A percentile compares a stretch with the other conserved stretches of the same genome.
Evolutionary conservation across 1,140 invertebrate genomes (phyloP).

Genomic region (Drosophila lowei): DNA sequence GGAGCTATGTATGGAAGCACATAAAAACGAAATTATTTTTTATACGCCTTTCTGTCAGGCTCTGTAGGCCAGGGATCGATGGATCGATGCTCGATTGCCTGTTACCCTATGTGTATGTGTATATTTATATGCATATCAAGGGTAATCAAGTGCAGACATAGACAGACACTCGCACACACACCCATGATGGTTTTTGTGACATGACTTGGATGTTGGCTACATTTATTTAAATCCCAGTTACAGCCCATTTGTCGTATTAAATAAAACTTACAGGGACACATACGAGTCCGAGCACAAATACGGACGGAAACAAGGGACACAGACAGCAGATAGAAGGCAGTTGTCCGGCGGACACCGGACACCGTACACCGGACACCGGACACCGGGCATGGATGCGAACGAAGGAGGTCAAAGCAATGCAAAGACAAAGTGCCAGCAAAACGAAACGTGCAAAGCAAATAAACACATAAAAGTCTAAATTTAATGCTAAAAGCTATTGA

Average conservation of each 20-base stretch:
- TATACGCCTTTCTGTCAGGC: constrained; percentile 12
- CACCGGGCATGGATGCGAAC: background rate
- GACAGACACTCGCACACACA: background rate
- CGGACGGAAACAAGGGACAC: constrained; percentile 26
- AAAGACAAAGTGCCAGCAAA: constrained; percentile 64
- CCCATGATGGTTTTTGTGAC: constrained; percentile 18
- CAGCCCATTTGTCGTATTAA: constrained; percentile 77
- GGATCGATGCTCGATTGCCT: constrained; percentile 45
- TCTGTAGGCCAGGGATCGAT: constrained; percentile 26
- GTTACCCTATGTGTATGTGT: constrained; percentile 16
- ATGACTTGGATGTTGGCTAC: constrained; percentile 44
- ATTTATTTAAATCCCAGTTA: constrained; percentile 78
- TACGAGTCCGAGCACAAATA: constrained; percentile 15
- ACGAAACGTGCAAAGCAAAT: constrained; percentile 75
- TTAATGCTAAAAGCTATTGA: constrained; percentile 77
- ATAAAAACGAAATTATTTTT: constrained; percentile 36
- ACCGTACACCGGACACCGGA: background rate
- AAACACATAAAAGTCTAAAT: constrained; percentile 79
- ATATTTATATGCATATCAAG: constrained; percentile 38
- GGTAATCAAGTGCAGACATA: constrained; percentile 48
- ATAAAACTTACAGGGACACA: constrained; percentile 65
- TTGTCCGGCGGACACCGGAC: too few species aligned
- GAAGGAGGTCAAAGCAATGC: constrained; percentile 34
- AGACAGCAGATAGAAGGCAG: background rate
- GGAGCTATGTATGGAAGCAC: too few species aligned